Percentiles rank a stretch among this genome's conserved stretches.
Evolutionary conservation across 2,797 vertebrate species (phyloP).

Genomic region (Trachurus trachurus): DNA sequence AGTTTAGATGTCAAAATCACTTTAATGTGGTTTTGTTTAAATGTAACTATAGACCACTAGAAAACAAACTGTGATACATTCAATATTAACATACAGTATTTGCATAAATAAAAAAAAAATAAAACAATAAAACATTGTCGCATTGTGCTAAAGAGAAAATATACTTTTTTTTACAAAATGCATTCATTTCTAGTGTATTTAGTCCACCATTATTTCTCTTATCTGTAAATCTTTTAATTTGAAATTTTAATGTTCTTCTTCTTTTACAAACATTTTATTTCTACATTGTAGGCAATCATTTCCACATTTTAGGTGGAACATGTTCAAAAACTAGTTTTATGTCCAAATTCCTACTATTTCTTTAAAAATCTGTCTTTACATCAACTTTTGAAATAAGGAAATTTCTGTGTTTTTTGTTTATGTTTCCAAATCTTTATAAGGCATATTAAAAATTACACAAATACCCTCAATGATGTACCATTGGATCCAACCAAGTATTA

Average conservation of each 20-base stretch:
- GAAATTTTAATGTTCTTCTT: too few species aligned
- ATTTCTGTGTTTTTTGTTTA: background rate
- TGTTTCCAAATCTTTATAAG: background rate
- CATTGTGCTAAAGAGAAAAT: too few species aligned
- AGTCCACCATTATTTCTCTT: too few species aligned
- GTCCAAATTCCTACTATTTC: background rate
- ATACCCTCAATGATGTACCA: background rate
- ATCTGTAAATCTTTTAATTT: too few species aligned
- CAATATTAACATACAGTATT: too few species aligned
- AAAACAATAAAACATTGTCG: too few species aligned
- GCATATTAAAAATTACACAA: background rate
- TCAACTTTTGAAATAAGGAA: background rate
- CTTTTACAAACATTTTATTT: background rate
- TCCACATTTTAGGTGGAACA: background rate
- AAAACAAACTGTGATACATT: too few species aligned
- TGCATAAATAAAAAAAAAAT: too few species aligned
- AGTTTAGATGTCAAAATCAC: background rate
- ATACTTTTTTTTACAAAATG: too few species aligned
- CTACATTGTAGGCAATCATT: background rate
- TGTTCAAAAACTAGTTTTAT: background rate
- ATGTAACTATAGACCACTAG: too few species aligned
- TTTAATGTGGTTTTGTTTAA: background rate
- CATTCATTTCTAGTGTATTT: too few species aligned
- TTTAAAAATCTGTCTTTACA: too few species aligned
- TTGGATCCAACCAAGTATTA: background rate